Percentiles rank a stretch among this genome's conserved stretches.
These are phyloP conservation scores for Drosophila anceps DNA, from an alignment of 2,888 invertebrate genomes.

Conservation along the genomic window DNA sequence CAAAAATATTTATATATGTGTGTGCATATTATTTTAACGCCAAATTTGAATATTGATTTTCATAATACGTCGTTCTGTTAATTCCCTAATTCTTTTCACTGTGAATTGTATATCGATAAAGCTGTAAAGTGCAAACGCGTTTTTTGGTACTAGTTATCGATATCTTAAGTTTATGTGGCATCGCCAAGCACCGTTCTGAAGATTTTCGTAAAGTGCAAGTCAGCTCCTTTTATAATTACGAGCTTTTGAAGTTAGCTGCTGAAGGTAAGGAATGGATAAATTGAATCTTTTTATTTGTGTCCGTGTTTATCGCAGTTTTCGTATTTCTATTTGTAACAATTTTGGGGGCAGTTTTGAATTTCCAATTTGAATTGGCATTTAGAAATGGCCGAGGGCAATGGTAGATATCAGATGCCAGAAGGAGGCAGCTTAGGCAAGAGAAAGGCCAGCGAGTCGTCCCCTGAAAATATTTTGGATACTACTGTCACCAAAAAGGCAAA, in stretches of 20 bases:
- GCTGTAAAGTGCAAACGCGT: not conserved
- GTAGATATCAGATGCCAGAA: not conserved
- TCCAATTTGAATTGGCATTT: not conserved
- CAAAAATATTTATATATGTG: no score
- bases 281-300: not conserved
- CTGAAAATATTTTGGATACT: not conserved
- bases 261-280: not conserved
- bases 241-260: no score
- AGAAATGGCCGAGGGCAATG: not conserved
- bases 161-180: slow-evolving; percentile 9
- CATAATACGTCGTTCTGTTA: not conserved
- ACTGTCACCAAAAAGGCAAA: not conserved
- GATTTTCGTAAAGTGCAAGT: not conserved
- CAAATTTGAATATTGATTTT: not conserved
- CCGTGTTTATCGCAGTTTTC: not conserved
- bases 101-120: not conserved
- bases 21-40: no score
- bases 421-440: not conserved
- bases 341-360: no score
- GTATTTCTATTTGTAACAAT: not conserved
- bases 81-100: not conserved
- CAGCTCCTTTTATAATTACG: no score
- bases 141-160: slow-evolving; percentile 2
- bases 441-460: not conserved
- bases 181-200: not conserved